Conservation (phyloP, 2,888 invertebrate species). For the Epistrophella euchroma region DNA sequence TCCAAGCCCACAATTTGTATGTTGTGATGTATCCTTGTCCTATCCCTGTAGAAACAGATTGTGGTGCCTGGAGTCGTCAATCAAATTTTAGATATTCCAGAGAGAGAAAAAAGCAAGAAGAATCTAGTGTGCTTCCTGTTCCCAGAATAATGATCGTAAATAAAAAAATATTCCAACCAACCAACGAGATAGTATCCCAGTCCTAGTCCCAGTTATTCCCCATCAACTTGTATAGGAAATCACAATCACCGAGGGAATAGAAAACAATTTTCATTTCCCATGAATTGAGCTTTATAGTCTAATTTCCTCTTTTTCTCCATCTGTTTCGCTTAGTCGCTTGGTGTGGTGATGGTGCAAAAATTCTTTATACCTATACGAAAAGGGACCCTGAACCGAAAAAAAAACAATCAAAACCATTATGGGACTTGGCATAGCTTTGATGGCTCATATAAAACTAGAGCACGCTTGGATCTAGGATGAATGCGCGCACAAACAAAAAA, state of each 20-base stretch:
- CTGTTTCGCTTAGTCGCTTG: background rate
- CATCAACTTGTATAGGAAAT: conserved; percentile 54
- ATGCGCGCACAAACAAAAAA: conserved; percentile 18
- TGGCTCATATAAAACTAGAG: conserved; percentile 50
- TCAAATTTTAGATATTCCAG: conserved; percentile 56
- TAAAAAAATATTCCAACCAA: conserved; percentile 16
- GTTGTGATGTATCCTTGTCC: conserved; percentile 9
- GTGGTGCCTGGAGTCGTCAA: conserved; percentile 65
- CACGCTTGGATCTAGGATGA: conserved; percentile 48
- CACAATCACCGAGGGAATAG: conserved; percentile 73
- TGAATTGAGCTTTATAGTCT: conserved; percentile 73
- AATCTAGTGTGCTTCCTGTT: conserved; percentile 20
- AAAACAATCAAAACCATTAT: conserved; percentile 24
- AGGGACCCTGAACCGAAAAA: conserved; percentile 24
- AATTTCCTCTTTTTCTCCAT: conserved; percentile 46
- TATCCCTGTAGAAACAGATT: conserved; percentile 14
- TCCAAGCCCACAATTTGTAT: conserved; percentile 19
- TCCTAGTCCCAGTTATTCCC: conserved; percentile 7
- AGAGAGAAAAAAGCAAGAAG: conserved; percentile 24
- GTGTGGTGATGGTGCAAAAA: conserved; percentile 29
- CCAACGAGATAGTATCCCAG: conserved; percentile 18
- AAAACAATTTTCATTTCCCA: conserved; percentile 74
- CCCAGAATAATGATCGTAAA: conserved; percentile 39
- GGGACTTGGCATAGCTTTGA: conserved; percentile 48
- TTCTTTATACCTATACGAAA: background rate